Evolutionary conservation across 2,797 vertebrate genomes (phyloP).

Genomic region (Crocodylus rhombifer): DNA sequence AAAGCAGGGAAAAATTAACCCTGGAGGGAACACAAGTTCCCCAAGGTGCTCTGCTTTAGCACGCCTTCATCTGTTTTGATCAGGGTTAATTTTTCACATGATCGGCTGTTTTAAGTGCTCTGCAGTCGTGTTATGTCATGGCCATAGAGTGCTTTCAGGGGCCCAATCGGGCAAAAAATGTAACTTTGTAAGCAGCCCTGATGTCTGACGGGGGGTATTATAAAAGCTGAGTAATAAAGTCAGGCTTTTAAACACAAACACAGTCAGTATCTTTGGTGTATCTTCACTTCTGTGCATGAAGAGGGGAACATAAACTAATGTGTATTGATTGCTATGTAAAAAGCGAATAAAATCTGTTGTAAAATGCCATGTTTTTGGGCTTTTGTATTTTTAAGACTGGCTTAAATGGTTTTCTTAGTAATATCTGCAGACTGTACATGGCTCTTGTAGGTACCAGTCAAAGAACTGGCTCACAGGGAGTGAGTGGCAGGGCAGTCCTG

Average conservation of each 20-base stretch:
- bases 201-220: slow-evolving; percentile 27
- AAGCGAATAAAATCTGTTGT: slow-evolving; percentile 77
- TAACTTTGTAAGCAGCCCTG: not conserved
- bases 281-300: slow-evolving; percentile 11
- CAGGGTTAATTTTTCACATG: no score
- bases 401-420: not conserved
- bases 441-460: not conserved
- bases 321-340: slow-evolving; percentile 75
- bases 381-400: not conserved
- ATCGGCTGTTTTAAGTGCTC: no score
- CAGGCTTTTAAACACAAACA: not conserved
- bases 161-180: no score
- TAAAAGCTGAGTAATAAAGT: slow-evolving; percentile 24
- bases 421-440: not conserved
- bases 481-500: not conserved
- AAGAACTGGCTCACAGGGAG: not conserved
- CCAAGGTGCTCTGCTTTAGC: no score
- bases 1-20: no score
- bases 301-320: slow-evolving; percentile 41
- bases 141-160: no score
- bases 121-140: no score
- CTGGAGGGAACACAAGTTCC: no score
- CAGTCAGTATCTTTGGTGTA: accelerated
- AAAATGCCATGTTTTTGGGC: slow-evolving; percentile 52
- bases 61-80: no score